Evolutionary conservation across 2,113 vertebrate genomes (phyloP).

Genomic region (Urocolius indicus): DNA sequence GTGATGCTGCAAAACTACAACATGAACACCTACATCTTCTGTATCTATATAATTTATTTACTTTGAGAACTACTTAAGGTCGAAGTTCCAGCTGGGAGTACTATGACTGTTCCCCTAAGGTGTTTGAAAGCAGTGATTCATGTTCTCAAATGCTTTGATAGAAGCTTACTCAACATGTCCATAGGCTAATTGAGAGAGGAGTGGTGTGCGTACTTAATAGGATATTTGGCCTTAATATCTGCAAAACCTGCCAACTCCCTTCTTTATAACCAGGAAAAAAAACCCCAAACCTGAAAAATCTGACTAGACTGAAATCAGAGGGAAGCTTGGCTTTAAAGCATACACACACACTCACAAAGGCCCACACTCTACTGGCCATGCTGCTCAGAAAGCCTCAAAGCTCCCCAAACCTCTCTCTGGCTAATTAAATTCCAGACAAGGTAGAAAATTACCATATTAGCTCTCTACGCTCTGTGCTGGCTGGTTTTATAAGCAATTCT

Average conservation of each 20-base stretch:
- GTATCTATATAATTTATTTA: background rate
- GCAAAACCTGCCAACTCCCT: background rate
- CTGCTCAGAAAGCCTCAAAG: background rate
- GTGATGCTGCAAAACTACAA: background rate
- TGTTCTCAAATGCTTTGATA: background rate
- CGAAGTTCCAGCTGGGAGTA: background rate
- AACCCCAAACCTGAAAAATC: background rate
- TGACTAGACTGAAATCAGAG: background rate
- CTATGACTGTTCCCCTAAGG: background rate
- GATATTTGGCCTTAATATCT: background rate
- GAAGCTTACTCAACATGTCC: background rate
- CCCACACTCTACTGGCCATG: background rate
- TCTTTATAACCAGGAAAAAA: background rate
- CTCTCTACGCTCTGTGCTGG: background rate
- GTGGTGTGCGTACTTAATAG: background rate
- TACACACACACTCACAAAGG: background rate
- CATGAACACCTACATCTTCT: background rate
- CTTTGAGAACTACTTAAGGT: background rate
- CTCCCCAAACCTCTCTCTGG: background rate
- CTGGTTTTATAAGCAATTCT: background rate
- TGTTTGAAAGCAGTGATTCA: background rate
- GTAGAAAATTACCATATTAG: background rate
- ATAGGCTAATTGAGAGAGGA: background rate
- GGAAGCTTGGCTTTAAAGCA: background rate
- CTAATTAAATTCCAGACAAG: slow-evolving; percentile 6